Conservation (phyloP, 2,113 vertebrate species). For the Maylandia zebra region DNA sequence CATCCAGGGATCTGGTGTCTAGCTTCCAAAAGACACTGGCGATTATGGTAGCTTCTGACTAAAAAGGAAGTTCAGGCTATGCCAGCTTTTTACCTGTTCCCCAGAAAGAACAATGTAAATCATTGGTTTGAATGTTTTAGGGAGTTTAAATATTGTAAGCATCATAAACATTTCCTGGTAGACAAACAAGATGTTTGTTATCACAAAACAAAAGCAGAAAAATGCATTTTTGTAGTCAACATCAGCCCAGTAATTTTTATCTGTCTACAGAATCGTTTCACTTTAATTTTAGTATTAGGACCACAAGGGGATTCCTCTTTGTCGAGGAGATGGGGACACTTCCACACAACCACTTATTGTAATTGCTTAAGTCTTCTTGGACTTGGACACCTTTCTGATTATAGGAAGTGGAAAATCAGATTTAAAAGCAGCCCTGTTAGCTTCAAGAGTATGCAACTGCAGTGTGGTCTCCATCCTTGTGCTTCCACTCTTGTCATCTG, state of each 20-base stretch:
- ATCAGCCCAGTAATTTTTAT: background rate
- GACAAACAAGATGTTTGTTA: background rate
- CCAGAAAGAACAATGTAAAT: background rate
- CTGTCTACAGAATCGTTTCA: background rate
- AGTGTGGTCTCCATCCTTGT: background rate
- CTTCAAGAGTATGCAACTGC: background rate
- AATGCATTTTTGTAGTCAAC: background rate
- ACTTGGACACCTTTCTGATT: background rate
- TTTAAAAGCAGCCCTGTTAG: background rate
- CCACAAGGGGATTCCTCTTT: background rate
- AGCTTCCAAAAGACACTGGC: constrained; percentile 21
- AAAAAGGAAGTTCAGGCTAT: background rate
- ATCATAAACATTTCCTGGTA: background rate
- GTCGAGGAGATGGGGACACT: background rate
- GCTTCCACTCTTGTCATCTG: constrained; percentile 40
- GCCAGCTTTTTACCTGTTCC: background rate
- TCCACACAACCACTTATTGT: background rate
- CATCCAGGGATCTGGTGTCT: constrained; percentile 56
- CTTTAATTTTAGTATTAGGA: background rate
- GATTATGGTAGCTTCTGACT: constrained; percentile 15
- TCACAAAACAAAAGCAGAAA: background rate
- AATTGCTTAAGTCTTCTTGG: background rate
- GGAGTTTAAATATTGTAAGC: background rate
- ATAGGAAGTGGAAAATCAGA: background rate
- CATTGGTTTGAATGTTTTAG: background rate